These are phyloP conservation scores for Tapera naevia DNA, from an alignment of 2,797 vertebrate species.

Conservation along the genomic window DNA sequence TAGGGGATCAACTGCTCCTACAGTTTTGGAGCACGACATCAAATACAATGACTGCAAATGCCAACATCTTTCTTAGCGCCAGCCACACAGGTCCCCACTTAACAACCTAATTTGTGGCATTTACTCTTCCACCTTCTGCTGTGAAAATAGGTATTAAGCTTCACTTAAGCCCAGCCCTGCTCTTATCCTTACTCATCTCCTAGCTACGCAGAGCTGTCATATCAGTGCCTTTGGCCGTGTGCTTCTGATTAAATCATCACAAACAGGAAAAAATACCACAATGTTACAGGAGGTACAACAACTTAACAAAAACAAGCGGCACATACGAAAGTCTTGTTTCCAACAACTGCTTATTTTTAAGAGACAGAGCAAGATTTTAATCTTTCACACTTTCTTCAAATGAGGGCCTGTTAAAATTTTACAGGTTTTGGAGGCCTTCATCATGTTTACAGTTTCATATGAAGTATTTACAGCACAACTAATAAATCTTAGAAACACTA, in stretches of 20 bases:
- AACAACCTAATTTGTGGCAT: not conserved
- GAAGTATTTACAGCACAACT: not conserved
- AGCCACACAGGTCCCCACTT: constrained; percentile 26
- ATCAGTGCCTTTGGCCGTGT: not conserved
- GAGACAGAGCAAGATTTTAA: not conserved
- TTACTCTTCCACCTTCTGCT: constrained; percentile 47
- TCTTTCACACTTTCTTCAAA: not conserved
- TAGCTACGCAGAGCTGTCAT: not conserved
- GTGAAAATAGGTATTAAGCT: constrained; percentile 40
- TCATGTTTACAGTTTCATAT: not conserved
- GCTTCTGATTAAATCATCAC: not conserved
- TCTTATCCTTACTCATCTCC: not conserved
- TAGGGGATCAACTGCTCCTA: not conserved
- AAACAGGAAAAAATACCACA: not conserved
- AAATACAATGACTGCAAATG: not conserved
- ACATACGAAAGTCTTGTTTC: not conserved
- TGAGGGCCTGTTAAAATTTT: not conserved
- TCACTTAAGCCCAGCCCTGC: constrained; percentile 11
- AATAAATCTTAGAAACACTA: not conserved
- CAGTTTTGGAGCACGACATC: not conserved
- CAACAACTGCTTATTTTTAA: not conserved
- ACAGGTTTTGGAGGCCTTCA: not conserved
- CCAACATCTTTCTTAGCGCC: not conserved
- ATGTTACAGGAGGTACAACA: not conserved
- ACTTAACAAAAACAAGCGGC: not conserved